Percentiles rank a stretch among this genome's conserved stretches.
Evolutionary conservation across 35 echinoderm and acorn worm genomes (phyloP).

Genomic region (Patiria miniata): DNA sequence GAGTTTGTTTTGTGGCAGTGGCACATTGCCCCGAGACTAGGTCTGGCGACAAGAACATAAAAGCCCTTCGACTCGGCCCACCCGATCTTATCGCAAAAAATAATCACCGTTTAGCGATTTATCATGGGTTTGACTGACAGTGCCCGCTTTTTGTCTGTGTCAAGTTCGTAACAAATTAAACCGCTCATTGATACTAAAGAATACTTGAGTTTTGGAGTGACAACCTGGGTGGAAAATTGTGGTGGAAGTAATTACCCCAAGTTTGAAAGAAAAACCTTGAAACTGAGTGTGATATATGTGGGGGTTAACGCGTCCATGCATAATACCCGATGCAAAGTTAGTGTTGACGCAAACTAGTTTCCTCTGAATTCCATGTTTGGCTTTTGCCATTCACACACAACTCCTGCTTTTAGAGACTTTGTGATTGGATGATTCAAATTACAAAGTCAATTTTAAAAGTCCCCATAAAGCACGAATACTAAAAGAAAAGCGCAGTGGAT

Average conservation of each 20-base stretch:
- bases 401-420: too few species aligned
- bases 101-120: slow-evolving; percentile 24
- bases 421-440: too few species aligned
- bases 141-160: slow-evolving; percentile 21
- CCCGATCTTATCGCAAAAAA: slow-evolving; percentile 8
- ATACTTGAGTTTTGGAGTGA: slow-evolving; percentile 21
- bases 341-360: too few species aligned
- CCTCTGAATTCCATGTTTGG: too few species aligned
- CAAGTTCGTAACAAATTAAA: slow-evolving; percentile 32
- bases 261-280: not conserved
- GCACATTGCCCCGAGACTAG: not conserved
- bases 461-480: too few species aligned
- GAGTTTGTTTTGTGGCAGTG: slow-evolving; percentile 17
- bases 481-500: too few species aligned
- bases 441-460: too few species aligned
- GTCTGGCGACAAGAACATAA: slow-evolving; percentile 12
- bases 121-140: slow-evolving; percentile 27
- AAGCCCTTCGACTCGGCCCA: not conserved
- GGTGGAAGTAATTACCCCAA: slow-evolving; percentile 13
- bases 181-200: slow-evolving; percentile 28
- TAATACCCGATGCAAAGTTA: too few species aligned
- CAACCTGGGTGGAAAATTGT: slow-evolving; percentile 14
- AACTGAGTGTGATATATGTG: too few species aligned
- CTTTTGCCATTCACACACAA: too few species aligned
- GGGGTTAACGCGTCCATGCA: too few species aligned